Evolutionary conservation across 2,888 invertebrate genomes (phyloP), one percentile per base, ranked within the genome.

Genomic region (Campaea margaritaria): DNA sequence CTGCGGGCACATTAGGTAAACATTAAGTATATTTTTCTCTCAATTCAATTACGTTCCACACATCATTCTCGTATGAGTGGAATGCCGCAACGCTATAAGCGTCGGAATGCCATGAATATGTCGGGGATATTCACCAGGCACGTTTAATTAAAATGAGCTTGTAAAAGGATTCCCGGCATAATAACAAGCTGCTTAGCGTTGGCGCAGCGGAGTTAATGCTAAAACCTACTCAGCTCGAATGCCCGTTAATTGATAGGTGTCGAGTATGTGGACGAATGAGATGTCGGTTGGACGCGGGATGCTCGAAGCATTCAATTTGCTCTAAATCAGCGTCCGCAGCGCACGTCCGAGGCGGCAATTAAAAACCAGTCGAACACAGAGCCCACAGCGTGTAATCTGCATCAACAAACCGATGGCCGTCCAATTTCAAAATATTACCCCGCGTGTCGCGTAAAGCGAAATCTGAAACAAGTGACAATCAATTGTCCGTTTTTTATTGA

Each of bases 271-370:
- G 75, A 82, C 78, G 79, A 85, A 84, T 82, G 81, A 84, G 82
- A 83, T 73, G 81, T 79, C 73, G 70, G 72, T 56, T 63, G 69
- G 76, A 71, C 75, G 74, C 75, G 75, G 72, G 68, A 69, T 68
- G 78, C 79, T 81, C 75, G 68, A 74, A 85, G 80, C 82, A 82
- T 86, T 87, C 86, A 88, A 87, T 87, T 85, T 84, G 78, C 85
- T 82, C 73, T 83, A 87, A 87, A 87, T 87, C 86, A 87, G 81
- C 76, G 74, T 75, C 72, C 74, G 70, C 73, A 75, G 76, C 77
- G 73, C 72, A 71, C 71, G 72, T 71, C 73, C 69, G 72, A 62
- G 34, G 61, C 70, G 70, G 80, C 84, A 87, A 87, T 87, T 88
- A 86, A 86, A 79, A 88, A 84, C 79, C 76, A 78, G 77, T 78